Base-by-base conservation (phyloP, 2,797 vertebrate genomes). In the Microctenopoma stevenorrisi region DNA sequence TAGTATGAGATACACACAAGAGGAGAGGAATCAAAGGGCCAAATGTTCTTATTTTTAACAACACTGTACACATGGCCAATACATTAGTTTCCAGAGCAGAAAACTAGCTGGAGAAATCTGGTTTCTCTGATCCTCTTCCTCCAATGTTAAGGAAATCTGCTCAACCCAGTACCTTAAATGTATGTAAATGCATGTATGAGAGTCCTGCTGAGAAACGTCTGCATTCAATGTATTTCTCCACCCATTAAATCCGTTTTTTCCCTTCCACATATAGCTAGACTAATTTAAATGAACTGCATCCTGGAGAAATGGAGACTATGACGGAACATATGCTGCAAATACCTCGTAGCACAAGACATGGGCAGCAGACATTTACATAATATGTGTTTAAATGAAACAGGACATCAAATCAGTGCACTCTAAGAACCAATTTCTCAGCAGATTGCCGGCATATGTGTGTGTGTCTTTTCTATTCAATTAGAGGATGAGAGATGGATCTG, bases 391-490 rank as follows among this genome's bases (percentile, higher is more conserved):
- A 70, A 80, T 66, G 35, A 63, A 78, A 79, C 57, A 44, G 60
- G 77, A 73, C 71, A 65, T 76, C 44, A 47, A 69, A 74, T 53
- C 55, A 42, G 62, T 46, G 74, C 35, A 25, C 56, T 79, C 69
- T 81, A 83, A 78, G 65, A 75, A 71, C 68, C 65, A 26, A 79
- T 76, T 72, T 72, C 43, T 81, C 59, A 79, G 48, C 69, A 85
- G 65, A 74, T 4, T 68, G 57, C 40, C 7, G 7, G 40, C 42
- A 35, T 64, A 59, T 64, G 54, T 47, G 54, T 69, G 61, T 48
- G 62, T 68, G 74, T 81, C 46, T 61, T 72, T 13, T 25, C 53
- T 79, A 56, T 89, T 90, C 75, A 87, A 84, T 88, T 88, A 83
- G 68, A 62, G 68, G 66, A 84, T 85, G 75, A 90, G 87, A 78